These are phyloP conservation scores for Typhlomys cinereus DNA, from an alignment of 2,113 vertebrate species.

Conservation along the genomic window DNA sequence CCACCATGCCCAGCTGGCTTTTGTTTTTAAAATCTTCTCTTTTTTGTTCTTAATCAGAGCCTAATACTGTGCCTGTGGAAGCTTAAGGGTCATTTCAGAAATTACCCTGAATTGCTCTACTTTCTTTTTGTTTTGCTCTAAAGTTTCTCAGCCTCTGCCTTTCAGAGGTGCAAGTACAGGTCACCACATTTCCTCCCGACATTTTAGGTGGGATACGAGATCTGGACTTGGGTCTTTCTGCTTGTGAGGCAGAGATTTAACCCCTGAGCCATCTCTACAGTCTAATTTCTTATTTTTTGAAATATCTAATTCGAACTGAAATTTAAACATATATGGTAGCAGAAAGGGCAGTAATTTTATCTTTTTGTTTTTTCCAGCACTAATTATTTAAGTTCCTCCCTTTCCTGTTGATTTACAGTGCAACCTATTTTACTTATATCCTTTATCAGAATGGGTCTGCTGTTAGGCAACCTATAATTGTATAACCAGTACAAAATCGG, in stretches of 20 bases:
- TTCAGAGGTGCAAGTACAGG: no score
- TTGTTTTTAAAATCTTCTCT: not conserved
- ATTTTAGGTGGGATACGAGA: no score
- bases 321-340: not conserved
- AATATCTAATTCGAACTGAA: not conserved
- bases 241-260: not conserved
- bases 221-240: no score
- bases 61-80: no score
- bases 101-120: no score
- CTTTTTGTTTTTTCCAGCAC: slow-evolving; percentile 7
- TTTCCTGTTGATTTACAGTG: not conserved
- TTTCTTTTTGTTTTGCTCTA: no score
- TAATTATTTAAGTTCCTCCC: not conserved
- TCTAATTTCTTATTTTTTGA: not conserved
- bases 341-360: not conserved
- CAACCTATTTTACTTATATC: not conserved
- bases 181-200: no score
- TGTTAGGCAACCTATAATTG: not conserved
- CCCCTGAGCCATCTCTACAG: not conserved
- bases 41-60: no score
- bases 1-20: not conserved
- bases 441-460: not conserved
- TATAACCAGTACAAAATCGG: not conserved
- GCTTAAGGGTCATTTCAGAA: no score
- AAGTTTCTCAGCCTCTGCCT: no score